Base-by-base conservation (phyloP, 2,888 invertebrate genomes). In the Ypsolopha scabrella region DNA sequence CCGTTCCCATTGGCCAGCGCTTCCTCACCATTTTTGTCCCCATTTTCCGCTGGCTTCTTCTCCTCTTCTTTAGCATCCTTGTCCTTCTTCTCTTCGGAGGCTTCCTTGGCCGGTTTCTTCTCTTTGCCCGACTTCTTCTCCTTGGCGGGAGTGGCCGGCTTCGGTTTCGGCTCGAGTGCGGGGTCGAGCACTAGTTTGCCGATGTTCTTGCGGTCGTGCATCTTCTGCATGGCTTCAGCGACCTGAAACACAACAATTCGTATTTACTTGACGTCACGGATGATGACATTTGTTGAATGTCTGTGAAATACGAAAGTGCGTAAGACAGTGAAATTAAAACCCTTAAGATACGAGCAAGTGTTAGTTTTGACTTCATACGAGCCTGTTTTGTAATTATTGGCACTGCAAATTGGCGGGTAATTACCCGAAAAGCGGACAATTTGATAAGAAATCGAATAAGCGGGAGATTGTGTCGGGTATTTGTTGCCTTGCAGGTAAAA, bases 161-260 rank as follows among this genome's bases (percentile, higher is more conserved):
- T 93, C 35, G 93, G 93, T 65, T 93, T 93, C 1, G 93, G 93
- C 72, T 93, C 93, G 72, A 93, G 72, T 43, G 91, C 90, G 33
- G 95, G 94, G 70, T 95, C 94, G 57, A 96, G 82, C 45, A 96
- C 89, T 46, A 96, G 89, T 78, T 96, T 96, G 52, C 96, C 96
- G 64, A 96, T 90, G 80, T 96, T 96, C 81, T 94, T 95, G 67
- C 95, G 91, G 68, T 95, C 95, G 79, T 95, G 95, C 92, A 96
- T 93, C 79, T 94, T 95, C 78, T 94, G 94, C 95, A 96, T 95
- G 6, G 94, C 96, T 67, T 96, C 95, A 34, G 91, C 91, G 11
- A 95, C 93, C 93, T 94, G 64, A 2, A 45, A 38, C 24, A 24
- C 24, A 24, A 24, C 24, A 33, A 50, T 10, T 41, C 39, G 39